Base-by-base conservation (phyloP, 2,113 vertebrate species). In the Sturnus vulgaris region DNA sequence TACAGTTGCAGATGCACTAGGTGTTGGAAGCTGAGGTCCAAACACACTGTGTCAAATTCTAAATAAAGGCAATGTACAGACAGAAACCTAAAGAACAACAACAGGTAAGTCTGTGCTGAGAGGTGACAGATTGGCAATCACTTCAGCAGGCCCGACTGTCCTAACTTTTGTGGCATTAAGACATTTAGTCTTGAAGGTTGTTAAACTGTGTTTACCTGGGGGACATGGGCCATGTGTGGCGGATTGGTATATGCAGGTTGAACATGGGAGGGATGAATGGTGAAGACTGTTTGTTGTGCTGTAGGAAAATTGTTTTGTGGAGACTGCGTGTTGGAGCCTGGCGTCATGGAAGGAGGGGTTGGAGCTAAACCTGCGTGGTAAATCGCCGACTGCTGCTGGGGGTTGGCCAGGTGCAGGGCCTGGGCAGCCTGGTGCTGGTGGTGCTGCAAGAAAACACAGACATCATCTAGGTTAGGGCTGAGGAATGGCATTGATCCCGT, bases 211-310 rank as follows among this genome's bases (percentile, higher is more conserved):
- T 98, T 97, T 97, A 99, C 99, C 99, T 99, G 99, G 97, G 99
- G 99, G 97, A 99, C 97, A 82, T 99, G 99, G 76, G 99, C 99
- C 99, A 99, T 99, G 97, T 99, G 99, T 95, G 98, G 98, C 90
- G 98, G 98, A 95, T 98, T 99, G 96, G 98, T 98, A 97, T 99
- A 99, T 82, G 99, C 98, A 84, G 99, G 99, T 98, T 99, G 99
- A 95, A 99, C 98, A 89, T 99, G 99, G 97, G 99, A 99, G 52
- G 99, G 98, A 96, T 99, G 99, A 96, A 99, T 99, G 83, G 99
- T 99, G 84, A 98, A 98, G 93, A 99, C 98, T 3, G 99, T 98
- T 98, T 99, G 99, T 93, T 99, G 99, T 95, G 99, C 98, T 57
- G 99, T 96, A 88, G 99, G 99, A 98, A 99, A 99, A 89, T 98